These are phyloP conservation scores for Sebastes vulpes DNA, from an alignment of 2,797 vertebrate genomes.

Conservation along the genomic window DNA sequence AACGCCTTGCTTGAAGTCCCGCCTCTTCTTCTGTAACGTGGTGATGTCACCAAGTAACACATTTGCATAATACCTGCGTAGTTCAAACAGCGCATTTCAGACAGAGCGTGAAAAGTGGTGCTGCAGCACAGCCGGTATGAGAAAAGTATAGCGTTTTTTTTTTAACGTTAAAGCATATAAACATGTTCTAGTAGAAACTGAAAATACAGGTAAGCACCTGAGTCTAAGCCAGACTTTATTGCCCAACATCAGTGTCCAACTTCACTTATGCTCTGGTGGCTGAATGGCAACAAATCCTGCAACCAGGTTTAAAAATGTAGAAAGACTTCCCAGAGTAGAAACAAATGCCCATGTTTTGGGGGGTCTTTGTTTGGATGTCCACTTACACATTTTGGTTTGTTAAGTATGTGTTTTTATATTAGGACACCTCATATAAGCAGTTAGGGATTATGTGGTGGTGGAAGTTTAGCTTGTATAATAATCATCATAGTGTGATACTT, in stretches of 20 bases:
- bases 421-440: neutral
- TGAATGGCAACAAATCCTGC: neutral
- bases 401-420: neutral
- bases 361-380: too few species aligned
- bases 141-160: too few species aligned
- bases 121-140: too few species aligned
- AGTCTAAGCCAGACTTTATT: neutral
- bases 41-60: too few species aligned
- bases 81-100: too few species aligned
- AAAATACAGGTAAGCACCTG: too few species aligned
- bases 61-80: too few species aligned
- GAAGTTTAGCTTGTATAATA: neutral
- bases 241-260: neutral
- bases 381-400: neutral
- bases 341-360: neutral
- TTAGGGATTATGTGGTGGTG: neutral
- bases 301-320: neutral
- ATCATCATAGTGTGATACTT: conserved; percentile 9
- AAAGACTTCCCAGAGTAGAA: neutral
- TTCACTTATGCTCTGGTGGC: neutral
- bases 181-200: too few species aligned
- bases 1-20: too few species aligned
- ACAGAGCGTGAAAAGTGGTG: too few species aligned
- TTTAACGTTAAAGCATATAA: too few species aligned
- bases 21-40: too few species aligned